A percentile compares a stretch with the other conserved stretches of the same genome.
These are phyloP conservation scores for Dromius quadrimaculatus DNA, from an alignment of 2,888 invertebrate species.

Conservation along the genomic window DNA sequence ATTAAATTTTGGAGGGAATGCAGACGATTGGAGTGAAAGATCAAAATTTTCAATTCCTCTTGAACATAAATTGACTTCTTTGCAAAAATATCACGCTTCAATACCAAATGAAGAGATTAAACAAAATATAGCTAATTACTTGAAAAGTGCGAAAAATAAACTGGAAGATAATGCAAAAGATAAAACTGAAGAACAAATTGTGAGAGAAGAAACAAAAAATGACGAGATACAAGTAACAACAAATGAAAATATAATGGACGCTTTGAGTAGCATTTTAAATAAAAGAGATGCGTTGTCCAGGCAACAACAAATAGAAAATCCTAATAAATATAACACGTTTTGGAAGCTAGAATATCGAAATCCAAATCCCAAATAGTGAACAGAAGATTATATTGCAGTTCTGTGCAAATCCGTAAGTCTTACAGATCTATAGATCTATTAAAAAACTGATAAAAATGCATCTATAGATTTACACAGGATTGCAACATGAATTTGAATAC, in stretches of 20 bases:
- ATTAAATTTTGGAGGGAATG: too few relatives aligned
- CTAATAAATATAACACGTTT: constrained; percentile 68
- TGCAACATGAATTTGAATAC: too few relatives aligned
- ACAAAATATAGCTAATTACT: background rate
- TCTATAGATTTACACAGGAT: too few relatives aligned
- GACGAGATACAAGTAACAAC: constrained; percentile 7
- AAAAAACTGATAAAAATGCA: too few relatives aligned
- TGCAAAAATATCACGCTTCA: too few relatives aligned
- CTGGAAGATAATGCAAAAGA: constrained; percentile 4
- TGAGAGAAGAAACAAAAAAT: background rate
- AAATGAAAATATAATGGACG: constrained; percentile 48
- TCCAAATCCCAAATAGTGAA: constrained; percentile 59
- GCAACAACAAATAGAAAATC: constrained; percentile 65
- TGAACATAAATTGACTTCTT: too few relatives aligned
- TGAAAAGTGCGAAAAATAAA: constrained; percentile 37
- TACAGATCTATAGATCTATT: too few relatives aligned
- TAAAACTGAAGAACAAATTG: background rate
- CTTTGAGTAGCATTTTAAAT: constrained; percentile 55
- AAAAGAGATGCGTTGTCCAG: constrained; percentile 56
- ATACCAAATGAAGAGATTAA: constrained; percentile 39
- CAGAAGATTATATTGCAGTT: too few relatives aligned
- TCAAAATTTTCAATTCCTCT: too few relatives aligned
- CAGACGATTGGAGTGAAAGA: too few relatives aligned
- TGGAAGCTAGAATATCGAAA: constrained; percentile 71
- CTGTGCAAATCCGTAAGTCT: too few relatives aligned